Evolutionary conservation across 2,797 vertebrate species (phyloP), one percentile per base, ranked within the genome.

Genomic region (Ctenopoma multispine): DNA sequence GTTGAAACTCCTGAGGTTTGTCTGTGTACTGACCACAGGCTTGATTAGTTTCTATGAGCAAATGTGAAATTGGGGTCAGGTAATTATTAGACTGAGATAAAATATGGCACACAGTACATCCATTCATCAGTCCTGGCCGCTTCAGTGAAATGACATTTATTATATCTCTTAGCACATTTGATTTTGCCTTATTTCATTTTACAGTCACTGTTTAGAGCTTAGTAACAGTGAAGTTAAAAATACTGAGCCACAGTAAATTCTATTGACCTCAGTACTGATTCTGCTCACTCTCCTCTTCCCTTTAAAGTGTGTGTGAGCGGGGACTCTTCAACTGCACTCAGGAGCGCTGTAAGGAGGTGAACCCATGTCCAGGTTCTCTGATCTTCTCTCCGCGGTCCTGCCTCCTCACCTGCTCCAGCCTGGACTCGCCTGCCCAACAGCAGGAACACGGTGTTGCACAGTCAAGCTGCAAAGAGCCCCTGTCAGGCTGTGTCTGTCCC

Each of bases 401-500:
- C 86, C 92, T 98, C 58, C 91, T 92, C 63, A 96, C 95, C 79
- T 98, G 97, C 27, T 94, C 95, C 63, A 91, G 86, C 18, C 71
- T 93, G 34, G 86, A 92, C 12, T 36, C 64, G 63, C 84, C 85
- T 54, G 50, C 80, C 59, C 50, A 86, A 47, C 96, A 95, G 5
- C 15, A 57, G 0, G 90, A 90, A 5, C 63, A 87, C 10, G 0
- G 75, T 0, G 9, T 67, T 1, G n/a, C 73, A 54, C 81, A 87
- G 13, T 63, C 66, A 0, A 79, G 88, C 81, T 99, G 97, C 11
- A 21, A 49, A 0, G 93, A 95, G 49, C 80, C 92, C 1, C 3
- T 91, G 1, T 92, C 95, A 0, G 95, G 96, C 76, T 98, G 96
- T 1, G 92, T 96, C 46, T 98, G 97, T 80, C 96, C 96, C 0